phyloP scores from a whole-genome alignment of 2,888 invertebrate species.

The Limnephilus marmoratus region DNA sequence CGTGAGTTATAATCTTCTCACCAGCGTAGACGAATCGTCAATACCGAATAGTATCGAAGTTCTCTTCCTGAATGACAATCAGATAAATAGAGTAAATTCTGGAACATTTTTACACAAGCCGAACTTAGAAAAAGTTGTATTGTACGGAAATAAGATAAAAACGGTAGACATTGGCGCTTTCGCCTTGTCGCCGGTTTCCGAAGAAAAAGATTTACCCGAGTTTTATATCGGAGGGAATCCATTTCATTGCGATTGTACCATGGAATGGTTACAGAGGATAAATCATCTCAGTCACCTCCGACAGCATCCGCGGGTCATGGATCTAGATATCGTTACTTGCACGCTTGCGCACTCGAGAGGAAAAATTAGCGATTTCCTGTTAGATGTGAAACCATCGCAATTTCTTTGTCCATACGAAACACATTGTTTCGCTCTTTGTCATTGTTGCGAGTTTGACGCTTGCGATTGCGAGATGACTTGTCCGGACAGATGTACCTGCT shows the following conservation, averaged over 20 bases:
- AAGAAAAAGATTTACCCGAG: conserved; percentile 84
- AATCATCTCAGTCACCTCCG: conserved; percentile 85
- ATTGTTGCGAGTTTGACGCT: conserved; percentile 93
- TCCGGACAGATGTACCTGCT: conserved; percentile 89
- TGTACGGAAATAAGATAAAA: conserved; percentile 85
- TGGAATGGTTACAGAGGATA: conserved; percentile 91
- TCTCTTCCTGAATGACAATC: conserved; percentile 85
- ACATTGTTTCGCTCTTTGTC: conserved; percentile 91
- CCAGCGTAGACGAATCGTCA: conserved; percentile 82
- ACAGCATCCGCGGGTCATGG: conserved; percentile 88
- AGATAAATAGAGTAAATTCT: conserved; percentile 82
- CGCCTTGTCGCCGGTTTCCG: conserved; percentile 81
- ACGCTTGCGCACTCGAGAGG: conserved; percentile 83
- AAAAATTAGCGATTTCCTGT: conserved; percentile 80
- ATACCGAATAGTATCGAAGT: conserved; percentile 86
- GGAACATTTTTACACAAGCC: conserved; percentile 85
- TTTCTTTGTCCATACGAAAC: conserved; percentile 89
- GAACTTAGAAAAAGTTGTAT: conserved; percentile 85
- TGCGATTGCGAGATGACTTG: conserved; percentile 96
- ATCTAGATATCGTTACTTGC: conserved; percentile 87
- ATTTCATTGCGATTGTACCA: conserved; percentile 89
- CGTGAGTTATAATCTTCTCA: conserved; percentile 84
- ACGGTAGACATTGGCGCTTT: conserved; percentile 85
- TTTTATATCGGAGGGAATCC: conserved; percentile 91
- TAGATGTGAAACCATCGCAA: conserved; percentile 84